These are phyloP conservation scores for Channa maculata DNA, from an alignment of 2,113 vertebrate species.

Conservation along the genomic window DNA sequence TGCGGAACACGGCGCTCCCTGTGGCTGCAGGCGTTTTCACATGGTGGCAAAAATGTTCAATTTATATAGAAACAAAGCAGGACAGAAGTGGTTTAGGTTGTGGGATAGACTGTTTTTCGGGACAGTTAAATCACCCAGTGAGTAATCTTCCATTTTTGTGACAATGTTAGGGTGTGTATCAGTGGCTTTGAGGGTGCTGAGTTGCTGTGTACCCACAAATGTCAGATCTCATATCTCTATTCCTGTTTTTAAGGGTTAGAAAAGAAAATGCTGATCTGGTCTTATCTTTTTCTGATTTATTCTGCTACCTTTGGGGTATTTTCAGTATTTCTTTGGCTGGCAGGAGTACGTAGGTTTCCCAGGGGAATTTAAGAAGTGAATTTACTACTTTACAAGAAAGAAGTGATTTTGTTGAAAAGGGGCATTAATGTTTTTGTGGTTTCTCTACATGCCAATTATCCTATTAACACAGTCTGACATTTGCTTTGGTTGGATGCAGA, in stretches of 20 bases:
- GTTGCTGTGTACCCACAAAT: not conserved
- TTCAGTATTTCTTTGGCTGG: no score
- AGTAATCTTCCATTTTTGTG: not conserved
- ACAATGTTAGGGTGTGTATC: not conserved
- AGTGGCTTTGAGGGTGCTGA: not conserved
- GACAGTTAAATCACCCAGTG: not conserved
- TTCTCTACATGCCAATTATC: constrained; percentile 53
- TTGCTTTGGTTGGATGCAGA: constrained; percentile 29
- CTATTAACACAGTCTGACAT: constrained; percentile 44
- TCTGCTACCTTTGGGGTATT: no score
- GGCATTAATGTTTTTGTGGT: constrained; percentile 23
- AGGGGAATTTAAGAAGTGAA: constrained; percentile 34
- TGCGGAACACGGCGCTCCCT: constrained; percentile 69
- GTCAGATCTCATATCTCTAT: not conserved
- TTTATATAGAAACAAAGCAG: constrained; percentile 5
- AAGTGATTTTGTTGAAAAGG: constrained; percentile 26
- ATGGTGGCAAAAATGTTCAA: constrained; percentile 65
- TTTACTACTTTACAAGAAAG: constrained; percentile 45
- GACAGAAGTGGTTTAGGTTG: constrained; percentile 23
- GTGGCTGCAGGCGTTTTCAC: constrained; percentile 62
- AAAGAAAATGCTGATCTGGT: no score
- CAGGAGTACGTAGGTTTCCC: no score
- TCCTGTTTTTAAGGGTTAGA: not conserved
- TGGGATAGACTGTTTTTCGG: not conserved
- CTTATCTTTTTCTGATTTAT: no score